Evolutionary conservation across 1,140 invertebrate species (phyloP).

Genomic region (Caerostris darwini): DNA sequence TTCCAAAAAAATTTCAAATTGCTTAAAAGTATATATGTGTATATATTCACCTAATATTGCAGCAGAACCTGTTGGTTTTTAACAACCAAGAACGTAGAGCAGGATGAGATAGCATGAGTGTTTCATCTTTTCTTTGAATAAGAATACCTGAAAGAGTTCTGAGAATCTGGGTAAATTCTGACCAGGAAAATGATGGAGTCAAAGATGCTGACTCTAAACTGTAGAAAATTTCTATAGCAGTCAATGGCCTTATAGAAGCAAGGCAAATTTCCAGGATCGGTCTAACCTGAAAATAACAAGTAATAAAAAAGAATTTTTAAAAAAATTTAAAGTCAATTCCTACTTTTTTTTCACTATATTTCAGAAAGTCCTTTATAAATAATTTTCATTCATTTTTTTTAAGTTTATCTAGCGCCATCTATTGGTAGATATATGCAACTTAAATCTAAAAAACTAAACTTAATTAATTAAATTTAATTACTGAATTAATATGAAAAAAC

Average conservation of each 20-base stretch:
- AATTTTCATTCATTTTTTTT: too few relatives aligned
- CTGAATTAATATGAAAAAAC: too few relatives aligned
- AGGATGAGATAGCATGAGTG: conserved; percentile 98
- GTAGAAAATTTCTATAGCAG: conserved; percentile 51
- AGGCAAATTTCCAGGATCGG: conserved; percentile 57
- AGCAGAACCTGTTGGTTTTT: conserved; percentile 80
- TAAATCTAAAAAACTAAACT: too few relatives aligned
- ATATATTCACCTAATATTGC: conserved; percentile 38
- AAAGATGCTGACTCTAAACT: conserved; percentile 9
- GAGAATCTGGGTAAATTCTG: conserved; percentile 92
- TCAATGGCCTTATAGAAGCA: conserved; percentile 33
- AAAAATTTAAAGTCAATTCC: too few relatives aligned
- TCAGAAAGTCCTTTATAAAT: too few relatives aligned
- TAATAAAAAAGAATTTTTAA: too few relatives aligned
- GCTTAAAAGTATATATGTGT: background rate
- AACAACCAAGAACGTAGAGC: conserved; percentile 98
- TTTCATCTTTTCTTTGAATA: conserved; percentile 93
- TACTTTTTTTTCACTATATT: too few relatives aligned
- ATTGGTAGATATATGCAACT: too few relatives aligned
- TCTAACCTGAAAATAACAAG: background rate
- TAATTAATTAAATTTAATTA: too few relatives aligned
- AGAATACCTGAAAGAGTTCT: conserved; percentile 90
- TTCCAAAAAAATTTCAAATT: background rate
- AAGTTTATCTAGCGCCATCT: too few relatives aligned
- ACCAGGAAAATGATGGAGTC: conserved; percentile 88